Evolutionary conservation across 2,888 invertebrate genomes (phyloP).

Genomic region (Conus canariensis): DNA sequence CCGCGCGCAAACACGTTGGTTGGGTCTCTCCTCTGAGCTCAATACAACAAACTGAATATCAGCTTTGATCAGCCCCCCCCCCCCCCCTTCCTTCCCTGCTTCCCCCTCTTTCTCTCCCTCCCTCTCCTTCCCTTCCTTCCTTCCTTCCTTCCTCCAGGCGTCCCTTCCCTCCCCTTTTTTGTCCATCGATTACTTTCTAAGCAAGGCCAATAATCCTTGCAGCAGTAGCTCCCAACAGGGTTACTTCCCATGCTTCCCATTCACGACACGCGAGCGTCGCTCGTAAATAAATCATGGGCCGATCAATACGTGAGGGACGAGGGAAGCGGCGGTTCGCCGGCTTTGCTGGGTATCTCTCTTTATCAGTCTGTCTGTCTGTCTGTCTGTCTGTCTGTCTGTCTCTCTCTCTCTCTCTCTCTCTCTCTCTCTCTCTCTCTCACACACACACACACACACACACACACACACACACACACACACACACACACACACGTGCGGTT

Average conservation of each 20-base stretch:
- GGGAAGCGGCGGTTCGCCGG: background rate
- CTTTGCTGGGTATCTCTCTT: background rate
- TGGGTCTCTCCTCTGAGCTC: background rate
- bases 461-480: background rate
- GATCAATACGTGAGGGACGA: constrained; percentile 8
- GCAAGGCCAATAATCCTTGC: constrained; percentile 24
- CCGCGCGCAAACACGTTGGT: no score
- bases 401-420: constrained; percentile 34
- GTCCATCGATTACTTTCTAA: constrained; percentile 1
- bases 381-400: constrained; percentile 26
- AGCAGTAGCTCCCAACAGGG: constrained; percentile 26
- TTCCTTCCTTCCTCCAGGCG: background rate
- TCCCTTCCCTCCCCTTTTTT: background rate
- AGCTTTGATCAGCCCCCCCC: background rate
- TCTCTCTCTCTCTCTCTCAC: constrained; percentile 20
- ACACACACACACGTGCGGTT: background rate
- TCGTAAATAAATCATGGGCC: constrained; percentile 37
- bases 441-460: no score
- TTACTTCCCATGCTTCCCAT: constrained; percentile 11
- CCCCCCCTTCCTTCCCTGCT: background rate
- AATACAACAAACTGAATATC: background rate
- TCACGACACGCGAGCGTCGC: constrained; percentile 27
- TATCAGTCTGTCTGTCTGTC: constrained; percentile 23
- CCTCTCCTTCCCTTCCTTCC: background rate
- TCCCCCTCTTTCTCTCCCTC: background rate